Percentiles rank a stretch among this genome's conserved stretches.
These are phyloP conservation scores for Hippasteria phrygiana DNA, from an alignment of 53 echinoderm and acorn worm genomes.

Conservation along the genomic window DNA sequence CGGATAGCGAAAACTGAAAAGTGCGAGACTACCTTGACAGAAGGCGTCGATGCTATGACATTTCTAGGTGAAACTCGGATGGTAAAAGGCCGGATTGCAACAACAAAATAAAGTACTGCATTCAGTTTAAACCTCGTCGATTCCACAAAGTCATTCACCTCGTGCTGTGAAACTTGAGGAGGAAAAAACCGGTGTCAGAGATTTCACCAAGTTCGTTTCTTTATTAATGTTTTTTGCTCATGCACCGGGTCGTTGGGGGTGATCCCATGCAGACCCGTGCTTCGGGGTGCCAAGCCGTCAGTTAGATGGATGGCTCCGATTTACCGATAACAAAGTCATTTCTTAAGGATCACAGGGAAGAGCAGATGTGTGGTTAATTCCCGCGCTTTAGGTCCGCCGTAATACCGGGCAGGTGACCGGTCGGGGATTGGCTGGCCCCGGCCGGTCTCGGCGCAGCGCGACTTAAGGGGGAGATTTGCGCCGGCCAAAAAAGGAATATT, in stretches of 20 bases:
- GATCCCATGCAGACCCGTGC: not conserved
- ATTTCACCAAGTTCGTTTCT: not conserved
- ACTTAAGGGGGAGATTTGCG: conserved; percentile 48
- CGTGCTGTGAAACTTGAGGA: not conserved
- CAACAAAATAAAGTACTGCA: not conserved
- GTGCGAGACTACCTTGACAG: conserved; percentile 21
- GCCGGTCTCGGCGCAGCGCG: conserved; percentile 3
- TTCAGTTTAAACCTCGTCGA: not conserved
- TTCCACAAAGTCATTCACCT: conserved; percentile 44
- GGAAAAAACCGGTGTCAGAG: not conserved
- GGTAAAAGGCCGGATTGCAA: not conserved
- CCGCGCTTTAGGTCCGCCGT: conserved; percentile 9
- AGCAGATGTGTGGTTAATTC: conserved; percentile 63
- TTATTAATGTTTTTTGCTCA: conserved; percentile 3
- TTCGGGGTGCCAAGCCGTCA: not conserved
- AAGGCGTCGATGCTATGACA: conserved; percentile 5
- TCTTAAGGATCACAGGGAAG: conserved; percentile 14
- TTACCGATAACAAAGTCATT: conserved; percentile 41
- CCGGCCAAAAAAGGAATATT: not conserved
- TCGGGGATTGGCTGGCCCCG: conserved; percentile 21
- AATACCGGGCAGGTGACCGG: conserved; percentile 56
- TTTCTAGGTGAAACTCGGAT: not conserved
- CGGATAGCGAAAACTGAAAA: not conserved
- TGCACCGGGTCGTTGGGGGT: conserved; percentile 18
- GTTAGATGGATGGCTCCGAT: conserved; percentile 46